Conservation (phyloP, 2,888 invertebrate species). For the Glyphotaelius pellucidus region DNA sequence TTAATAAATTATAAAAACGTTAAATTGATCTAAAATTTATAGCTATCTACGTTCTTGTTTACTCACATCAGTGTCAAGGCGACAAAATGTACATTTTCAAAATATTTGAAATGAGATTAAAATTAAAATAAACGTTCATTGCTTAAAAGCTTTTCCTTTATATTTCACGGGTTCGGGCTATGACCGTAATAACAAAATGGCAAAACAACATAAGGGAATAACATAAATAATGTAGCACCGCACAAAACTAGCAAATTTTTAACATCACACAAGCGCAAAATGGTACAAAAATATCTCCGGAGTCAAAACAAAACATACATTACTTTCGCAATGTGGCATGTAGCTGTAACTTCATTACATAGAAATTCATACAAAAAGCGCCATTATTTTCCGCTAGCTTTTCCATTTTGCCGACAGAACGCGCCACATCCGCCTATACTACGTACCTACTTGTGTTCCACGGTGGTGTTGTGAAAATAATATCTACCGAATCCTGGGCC, state of each 20-base stretch:
- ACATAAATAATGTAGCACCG: background rate
- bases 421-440: background rate
- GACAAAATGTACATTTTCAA: background rate
- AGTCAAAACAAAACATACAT: conserved; percentile 45
- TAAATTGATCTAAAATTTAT: too few species aligned
- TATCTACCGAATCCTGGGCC: conserved; percentile 35
- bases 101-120: background rate
- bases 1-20: background rate
- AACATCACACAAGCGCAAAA: background rate
- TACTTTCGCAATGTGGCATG: conserved; percentile 30
- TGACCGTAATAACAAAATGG: background rate
- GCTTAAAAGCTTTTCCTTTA: background rate
- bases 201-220: background rate
- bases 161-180: background rate
- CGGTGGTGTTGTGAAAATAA: conserved; percentile 24
- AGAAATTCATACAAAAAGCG: conserved; percentile 44
- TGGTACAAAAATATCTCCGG: conserved; percentile 2
- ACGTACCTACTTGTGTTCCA: background rate
- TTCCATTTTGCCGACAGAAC: conserved; percentile 4
- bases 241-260: conserved; percentile 2
- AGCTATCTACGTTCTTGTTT: too few species aligned
- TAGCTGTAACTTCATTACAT: conserved; percentile 39
- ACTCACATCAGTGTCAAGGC: too few species aligned
- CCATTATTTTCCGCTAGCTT: conserved; percentile 34
- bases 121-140: background rate